Percentiles rank a stretch among this genome's conserved stretches.
These are phyloP conservation scores for Leptodactylus fuscus DNA, from an alignment of 2,113 vertebrate species.

Conservation along the genomic window DNA sequence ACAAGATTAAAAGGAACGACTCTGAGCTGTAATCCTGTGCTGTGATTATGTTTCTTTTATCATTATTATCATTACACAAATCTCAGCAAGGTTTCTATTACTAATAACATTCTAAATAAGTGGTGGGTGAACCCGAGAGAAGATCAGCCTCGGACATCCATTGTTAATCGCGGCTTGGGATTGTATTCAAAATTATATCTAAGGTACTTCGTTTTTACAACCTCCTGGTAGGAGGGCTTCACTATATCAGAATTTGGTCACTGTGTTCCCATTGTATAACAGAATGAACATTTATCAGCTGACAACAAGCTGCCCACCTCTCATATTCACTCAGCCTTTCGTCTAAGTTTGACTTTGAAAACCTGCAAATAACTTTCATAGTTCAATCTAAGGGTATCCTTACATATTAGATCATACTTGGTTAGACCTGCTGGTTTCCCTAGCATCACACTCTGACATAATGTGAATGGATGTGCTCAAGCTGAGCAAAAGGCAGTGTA, in stretches of 20 bases:
- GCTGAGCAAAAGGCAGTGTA: too few relatives aligned
- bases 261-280: not conserved
- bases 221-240: not conserved
- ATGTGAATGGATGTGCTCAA: too few relatives aligned
- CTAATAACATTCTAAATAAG: constrained; percentile 38
- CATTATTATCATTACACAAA: constrained; percentile 48
- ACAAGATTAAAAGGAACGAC: constrained; percentile 25
- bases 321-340: not conserved
- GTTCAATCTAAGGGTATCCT: not conserved
- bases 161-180: constrained; percentile 7
- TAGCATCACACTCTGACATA: too few relatives aligned
- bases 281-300: not conserved
- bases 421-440: not conserved
- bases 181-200: not conserved
- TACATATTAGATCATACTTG: not conserved
- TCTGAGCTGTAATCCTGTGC: not conserved
- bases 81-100: constrained; percentile 40
- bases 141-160: not conserved
- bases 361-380: not conserved
- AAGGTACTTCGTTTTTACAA: not conserved
- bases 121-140: constrained; percentile 9
- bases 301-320: not conserved
- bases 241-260: not conserved
- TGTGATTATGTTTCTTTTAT: constrained; percentile 46
- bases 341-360: not conserved